Percentiles rank a stretch among this genome's conserved stretches.
These are phyloP conservation scores for Elachura formosa DNA, from an alignment of 2,113 vertebrate species.

Conservation along the genomic window DNA sequence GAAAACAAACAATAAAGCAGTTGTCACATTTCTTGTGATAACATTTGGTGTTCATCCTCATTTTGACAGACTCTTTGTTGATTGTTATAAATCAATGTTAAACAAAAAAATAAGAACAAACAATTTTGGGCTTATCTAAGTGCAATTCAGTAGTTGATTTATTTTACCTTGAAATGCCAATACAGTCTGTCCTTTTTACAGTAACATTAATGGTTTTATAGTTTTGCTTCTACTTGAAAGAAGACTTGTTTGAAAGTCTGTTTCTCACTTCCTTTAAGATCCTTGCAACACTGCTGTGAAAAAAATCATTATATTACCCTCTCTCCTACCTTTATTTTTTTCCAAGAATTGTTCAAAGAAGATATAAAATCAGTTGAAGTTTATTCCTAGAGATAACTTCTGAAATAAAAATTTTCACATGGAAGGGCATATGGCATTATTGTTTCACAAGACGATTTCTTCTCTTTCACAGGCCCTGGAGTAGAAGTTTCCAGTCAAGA, in stretches of 20 bases:
- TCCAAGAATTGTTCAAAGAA: not conserved
- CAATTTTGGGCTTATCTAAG: not conserved
- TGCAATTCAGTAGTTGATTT: not conserved
- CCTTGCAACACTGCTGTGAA: not conserved
- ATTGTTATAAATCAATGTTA: not conserved
- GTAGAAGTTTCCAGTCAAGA: not conserved
- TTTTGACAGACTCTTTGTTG: not conserved
- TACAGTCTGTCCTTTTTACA: not conserved
- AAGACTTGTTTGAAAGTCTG: not conserved
- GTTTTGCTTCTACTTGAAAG: not conserved
- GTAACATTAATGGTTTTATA: not conserved
- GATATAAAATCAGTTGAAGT: not conserved
- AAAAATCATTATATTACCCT: not conserved
- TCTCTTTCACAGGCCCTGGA: not conserved
- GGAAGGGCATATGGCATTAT: not conserved
- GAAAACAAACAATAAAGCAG: not conserved
- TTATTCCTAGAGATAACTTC: not conserved
- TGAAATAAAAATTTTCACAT: not conserved
- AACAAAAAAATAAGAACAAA: not conserved
- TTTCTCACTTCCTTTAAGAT: not conserved
- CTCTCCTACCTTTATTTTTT: not conserved
- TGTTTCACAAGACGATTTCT: not conserved
- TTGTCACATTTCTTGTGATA: not conserved
- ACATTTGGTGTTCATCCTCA: not conserved
- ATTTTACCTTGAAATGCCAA: not conserved